Percentiles rank a stretch among this genome's conserved stretches.
These are phyloP conservation scores for Sinocyclocheilus rhinocerous DNA, from an alignment of 2,113 vertebrate species.

Conservation along the genomic window DNA sequence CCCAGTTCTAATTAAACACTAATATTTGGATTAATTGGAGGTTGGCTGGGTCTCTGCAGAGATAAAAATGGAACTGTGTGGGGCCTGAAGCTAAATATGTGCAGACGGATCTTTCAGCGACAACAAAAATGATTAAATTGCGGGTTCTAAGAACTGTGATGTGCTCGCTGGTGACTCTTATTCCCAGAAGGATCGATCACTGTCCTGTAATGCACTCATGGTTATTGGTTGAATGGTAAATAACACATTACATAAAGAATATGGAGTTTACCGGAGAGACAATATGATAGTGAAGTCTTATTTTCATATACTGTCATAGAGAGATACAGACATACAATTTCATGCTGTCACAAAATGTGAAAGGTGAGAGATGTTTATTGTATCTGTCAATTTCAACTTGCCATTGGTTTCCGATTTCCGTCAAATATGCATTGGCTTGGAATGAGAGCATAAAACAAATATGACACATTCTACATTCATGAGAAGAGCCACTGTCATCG, in stretches of 20 bases:
- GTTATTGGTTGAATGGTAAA: constrained; percentile 15
- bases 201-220: constrained; percentile 8
- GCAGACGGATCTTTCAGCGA: not conserved
- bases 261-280: not conserved
- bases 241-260: constrained; percentile 22
- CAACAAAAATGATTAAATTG: not conserved
- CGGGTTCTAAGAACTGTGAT: not conserved
- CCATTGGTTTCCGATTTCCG: constrained; percentile 19
- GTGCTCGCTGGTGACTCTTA: not conserved
- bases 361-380: constrained; percentile 36
- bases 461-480: constrained; percentile 25
- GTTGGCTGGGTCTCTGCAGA: constrained; percentile 23
- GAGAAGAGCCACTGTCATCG: constrained; percentile 13
- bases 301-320: constrained; percentile 20
- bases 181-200: constrained; percentile 13
- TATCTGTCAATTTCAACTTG: constrained; percentile 41
- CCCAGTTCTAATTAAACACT: constrained; percentile 59
- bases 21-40: constrained; percentile 59
- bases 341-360: constrained; percentile 36
- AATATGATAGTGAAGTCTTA: constrained; percentile 3
- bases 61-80: constrained; percentile 1
- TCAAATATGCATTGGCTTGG: constrained; percentile 39
- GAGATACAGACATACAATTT: constrained; percentile 37
- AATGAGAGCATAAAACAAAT: constrained; percentile 37
- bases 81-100: constrained; percentile 7